phyloP scores from a whole-genome alignment of 2,888 invertebrate species.

The Litoditis marina region DNA sequence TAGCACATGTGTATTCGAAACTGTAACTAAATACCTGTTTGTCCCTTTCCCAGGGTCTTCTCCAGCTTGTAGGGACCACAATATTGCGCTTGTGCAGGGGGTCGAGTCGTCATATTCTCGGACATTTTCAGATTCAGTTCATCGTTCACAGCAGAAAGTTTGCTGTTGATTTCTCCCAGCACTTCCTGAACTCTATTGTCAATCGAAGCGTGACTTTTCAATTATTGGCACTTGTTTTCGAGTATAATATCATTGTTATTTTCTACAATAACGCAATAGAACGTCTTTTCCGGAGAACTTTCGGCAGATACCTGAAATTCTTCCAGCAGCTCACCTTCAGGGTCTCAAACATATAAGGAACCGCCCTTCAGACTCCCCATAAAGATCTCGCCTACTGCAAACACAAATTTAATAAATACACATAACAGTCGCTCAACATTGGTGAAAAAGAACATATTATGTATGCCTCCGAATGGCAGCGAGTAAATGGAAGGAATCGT shows the following conservation, averaged over 20 bases:
- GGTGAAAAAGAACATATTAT: no score
- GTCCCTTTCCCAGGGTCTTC: slow-evolving; percentile 97
- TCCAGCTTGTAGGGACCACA: slow-evolving; percentile 98
- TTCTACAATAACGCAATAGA: not conserved
- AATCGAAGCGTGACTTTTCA: not conserved
- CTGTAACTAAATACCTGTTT: no score
- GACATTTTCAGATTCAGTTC: slow-evolving; percentile 58
- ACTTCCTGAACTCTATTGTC: slow-evolving; percentile 33
- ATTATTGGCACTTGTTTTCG: not conserved
- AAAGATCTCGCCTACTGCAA: no score
- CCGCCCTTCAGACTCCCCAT: slow-evolving; percentile 28
- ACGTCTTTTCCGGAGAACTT: not conserved
- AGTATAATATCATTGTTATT: not conserved
- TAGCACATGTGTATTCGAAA: no score
- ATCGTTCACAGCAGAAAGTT: slow-evolving; percentile 51
- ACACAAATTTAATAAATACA: no score
- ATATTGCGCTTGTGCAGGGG: slow-evolving; percentile 70
- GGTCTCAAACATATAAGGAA: slow-evolving; percentile 46
- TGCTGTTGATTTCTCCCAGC: slow-evolving; percentile 57
- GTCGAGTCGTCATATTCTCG: slow-evolving; percentile 36
- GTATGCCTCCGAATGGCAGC: no score
- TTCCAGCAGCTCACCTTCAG: slow-evolving; percentile 35
- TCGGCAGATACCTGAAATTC: not conserved
- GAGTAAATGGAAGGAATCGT: no score
- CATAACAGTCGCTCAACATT: no score